Evolutionary conservation across 2,888 invertebrate genomes (phyloP).

Genomic region (Diplazon laetatorius): DNA sequence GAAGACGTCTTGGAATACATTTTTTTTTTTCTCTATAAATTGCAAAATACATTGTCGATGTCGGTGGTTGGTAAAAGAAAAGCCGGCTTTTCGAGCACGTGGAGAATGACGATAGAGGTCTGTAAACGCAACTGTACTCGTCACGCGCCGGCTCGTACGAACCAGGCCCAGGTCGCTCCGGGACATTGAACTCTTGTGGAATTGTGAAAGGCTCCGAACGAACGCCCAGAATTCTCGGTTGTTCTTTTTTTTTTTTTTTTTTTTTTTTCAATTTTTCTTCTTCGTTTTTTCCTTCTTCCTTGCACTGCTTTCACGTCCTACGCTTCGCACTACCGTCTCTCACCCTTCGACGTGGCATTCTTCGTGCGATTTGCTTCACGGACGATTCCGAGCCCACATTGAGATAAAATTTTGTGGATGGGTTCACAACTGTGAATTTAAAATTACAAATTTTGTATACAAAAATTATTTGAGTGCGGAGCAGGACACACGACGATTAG

Average conservation of each 20-base stretch:
- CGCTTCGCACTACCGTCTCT: slow-evolving; percentile 44
- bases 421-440: too few species aligned
- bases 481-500: too few species aligned
- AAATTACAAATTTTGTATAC: too few species aligned
- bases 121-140: slow-evolving; percentile 69
- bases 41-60: too few species aligned
- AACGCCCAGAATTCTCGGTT: slow-evolving; percentile 37
- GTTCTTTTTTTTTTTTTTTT: too few species aligned
- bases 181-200: slow-evolving; percentile 73
- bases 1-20: too few species aligned
- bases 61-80: slow-evolving; percentile 8
- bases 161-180: slow-evolving; percentile 63
- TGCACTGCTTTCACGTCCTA: slow-evolving; percentile 68
- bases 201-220: slow-evolving; percentile 74
- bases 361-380: slow-evolving; percentile 16
- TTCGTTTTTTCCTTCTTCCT: too few species aligned
- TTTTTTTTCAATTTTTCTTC: too few species aligned
- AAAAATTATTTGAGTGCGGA: too few species aligned
- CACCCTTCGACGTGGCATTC: neutral
- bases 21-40: slow-evolving; percentile 7
- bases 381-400: too few species aligned
- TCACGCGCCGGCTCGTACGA: slow-evolving; percentile 60
- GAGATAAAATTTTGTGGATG: neutral
- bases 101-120: slow-evolving; percentile 56
- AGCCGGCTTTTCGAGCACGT: slow-evolving; percentile 44